Percentiles rank a stretch among this genome's conserved stretches.
These are phyloP conservation scores for Latrodectus hesperus DNA, from an alignment of 2,888 invertebrate genomes.

Conservation along the genomic window DNA sequence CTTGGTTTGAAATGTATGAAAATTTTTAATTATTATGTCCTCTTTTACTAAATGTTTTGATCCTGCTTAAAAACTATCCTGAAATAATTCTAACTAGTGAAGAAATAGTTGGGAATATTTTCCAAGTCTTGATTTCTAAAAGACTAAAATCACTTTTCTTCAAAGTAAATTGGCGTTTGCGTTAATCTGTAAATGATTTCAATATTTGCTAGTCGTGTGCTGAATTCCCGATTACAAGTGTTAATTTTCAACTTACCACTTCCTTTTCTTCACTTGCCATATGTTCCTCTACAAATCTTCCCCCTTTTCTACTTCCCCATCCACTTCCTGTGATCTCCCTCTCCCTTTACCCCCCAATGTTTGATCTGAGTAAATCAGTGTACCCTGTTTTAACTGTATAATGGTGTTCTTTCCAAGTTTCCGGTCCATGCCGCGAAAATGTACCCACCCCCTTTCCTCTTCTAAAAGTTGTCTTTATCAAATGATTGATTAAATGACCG, in stretches of 20 bases:
- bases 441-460: no score
- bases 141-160: no score
- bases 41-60: no score
- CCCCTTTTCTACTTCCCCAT: slow-evolving; percentile 20
- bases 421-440: slow-evolving; percentile 19
- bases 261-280: slow-evolving; percentile 28
- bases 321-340: slow-evolving; percentile 46
- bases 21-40: no score
- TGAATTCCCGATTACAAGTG: slow-evolving; percentile 21
- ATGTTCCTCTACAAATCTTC: slow-evolving; percentile 61
- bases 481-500: no score
- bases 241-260: slow-evolving; percentile 15
- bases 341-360: slow-evolving; percentile 4
- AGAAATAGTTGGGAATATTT: no score
- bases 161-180: not conserved
- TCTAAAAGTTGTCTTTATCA: no score
- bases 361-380: slow-evolving; percentile 7
- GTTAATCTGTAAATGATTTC: not conserved
- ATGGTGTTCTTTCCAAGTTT: slow-evolving; percentile 55
- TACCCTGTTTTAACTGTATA: slow-evolving; percentile 17
- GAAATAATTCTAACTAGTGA: no score
- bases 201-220: not conserved
- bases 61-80: no score
- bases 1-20: no score
- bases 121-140: no score